These are phyloP conservation scores for Chondrosia reniformis DNA, from an alignment of 37 sponge, comb jelly and placozoan species.

Conservation along the genomic window DNA sequence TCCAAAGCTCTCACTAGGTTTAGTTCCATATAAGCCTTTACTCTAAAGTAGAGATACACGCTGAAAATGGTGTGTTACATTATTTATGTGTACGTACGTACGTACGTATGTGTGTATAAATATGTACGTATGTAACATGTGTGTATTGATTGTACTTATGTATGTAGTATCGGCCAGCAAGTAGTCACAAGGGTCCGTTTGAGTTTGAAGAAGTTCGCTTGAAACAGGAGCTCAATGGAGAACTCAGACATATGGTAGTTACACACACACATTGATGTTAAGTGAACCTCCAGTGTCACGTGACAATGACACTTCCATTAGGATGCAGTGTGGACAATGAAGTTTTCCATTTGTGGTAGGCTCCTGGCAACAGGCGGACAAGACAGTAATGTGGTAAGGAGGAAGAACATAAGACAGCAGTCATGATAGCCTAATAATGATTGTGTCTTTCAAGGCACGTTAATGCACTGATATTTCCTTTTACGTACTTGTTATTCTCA, in stretches of 20 bases:
- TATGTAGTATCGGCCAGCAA: slow-evolving; percentile 66
- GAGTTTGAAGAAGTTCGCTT: slow-evolving; percentile 65
- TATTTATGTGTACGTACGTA: slow-evolving; percentile 10
- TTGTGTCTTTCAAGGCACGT: no score
- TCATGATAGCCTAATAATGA: no score
- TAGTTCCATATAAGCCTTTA: no score
- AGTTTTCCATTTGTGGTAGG: slow-evolving; percentile 84
- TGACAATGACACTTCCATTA: slow-evolving; percentile 8
- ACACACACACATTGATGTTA: no score
- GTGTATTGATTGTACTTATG: background rate
- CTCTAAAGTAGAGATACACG: no score
- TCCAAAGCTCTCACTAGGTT: no score
- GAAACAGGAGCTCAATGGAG: slow-evolving; percentile 68
- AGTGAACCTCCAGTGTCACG: no score
- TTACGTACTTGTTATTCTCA: background rate
- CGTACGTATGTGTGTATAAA: background rate
- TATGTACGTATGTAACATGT: background rate
- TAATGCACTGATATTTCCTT: background rate
- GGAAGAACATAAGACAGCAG: no score
- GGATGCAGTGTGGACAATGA: slow-evolving; percentile 82
- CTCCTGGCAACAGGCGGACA: slow-evolving; percentile 85
- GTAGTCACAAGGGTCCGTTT: slow-evolving; percentile 58
- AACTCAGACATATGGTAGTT: slow-evolving; percentile 14
- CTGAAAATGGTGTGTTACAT: slow-evolving; percentile 32
- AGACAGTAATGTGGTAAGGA: slow-evolving; percentile 80